phyloP scores from a whole-genome alignment of 30 jellyfish, hydroid and myxozoan species.

The Cassiopea andromeda region DNA sequence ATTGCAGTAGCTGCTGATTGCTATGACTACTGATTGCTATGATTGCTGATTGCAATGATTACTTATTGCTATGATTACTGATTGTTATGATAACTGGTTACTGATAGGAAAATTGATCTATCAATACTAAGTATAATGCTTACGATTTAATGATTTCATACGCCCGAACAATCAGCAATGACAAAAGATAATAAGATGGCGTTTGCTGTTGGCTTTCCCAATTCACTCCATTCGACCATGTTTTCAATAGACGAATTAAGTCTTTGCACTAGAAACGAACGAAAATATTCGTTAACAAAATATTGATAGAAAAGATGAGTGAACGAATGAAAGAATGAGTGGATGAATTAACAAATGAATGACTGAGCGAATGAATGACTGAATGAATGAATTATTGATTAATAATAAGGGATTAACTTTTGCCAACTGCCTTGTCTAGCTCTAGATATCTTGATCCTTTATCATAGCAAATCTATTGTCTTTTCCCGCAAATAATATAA shows the following conservation, averaged over 20 bases:
- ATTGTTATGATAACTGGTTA: no score
- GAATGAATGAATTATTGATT: background rate
- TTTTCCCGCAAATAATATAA: no score
- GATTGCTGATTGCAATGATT: no score
- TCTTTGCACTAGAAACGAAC: constrained; percentile 83
- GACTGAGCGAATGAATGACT: background rate
- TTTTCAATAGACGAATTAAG: constrained; percentile 76
- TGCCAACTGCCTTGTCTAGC: no score
- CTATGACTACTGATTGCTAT: no score
- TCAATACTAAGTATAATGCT: background rate
- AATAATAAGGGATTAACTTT: no score
- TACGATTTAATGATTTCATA: constrained; percentile 70
- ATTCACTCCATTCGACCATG: constrained; percentile 72
- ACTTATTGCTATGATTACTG: no score
- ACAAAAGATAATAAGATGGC: constrained; percentile 81
- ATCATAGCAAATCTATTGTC: no score
- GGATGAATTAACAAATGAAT: background rate
- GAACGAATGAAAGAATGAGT: background rate
- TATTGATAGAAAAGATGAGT: background rate
- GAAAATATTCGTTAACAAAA: no score
- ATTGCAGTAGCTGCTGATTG: no score
- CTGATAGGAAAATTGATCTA: no score
- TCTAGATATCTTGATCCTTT: no score
- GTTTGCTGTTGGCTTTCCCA: constrained; percentile 62
- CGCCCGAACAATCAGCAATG: constrained; percentile 78